phyloP scores from a whole-genome alignment of 2,113 vertebrate genomes.

The Scophthalmus maximus region DNA sequence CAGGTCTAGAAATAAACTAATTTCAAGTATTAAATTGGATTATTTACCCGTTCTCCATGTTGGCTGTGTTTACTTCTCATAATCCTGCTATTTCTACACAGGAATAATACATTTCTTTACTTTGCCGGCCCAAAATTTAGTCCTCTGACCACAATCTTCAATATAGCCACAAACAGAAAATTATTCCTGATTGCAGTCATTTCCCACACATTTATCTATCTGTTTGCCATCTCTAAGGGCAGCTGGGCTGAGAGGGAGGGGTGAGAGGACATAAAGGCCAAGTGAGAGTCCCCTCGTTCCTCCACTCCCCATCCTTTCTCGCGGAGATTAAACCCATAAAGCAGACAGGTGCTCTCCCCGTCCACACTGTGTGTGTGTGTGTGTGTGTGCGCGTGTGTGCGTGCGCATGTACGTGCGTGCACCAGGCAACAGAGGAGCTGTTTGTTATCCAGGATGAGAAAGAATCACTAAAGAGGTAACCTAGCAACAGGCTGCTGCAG shows the following conservation, averaged over 20 bases:
- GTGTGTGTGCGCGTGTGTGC: conserved; percentile 29
- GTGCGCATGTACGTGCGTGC: conserved; percentile 20
- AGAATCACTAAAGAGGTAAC: conserved; percentile 82
- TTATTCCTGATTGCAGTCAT: conserved; percentile 15
- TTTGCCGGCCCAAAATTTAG: conserved; percentile 11
- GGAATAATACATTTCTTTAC: conserved; percentile 19
- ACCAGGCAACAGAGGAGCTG: conserved; percentile 71
- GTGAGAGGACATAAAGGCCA: conserved; percentile 47
- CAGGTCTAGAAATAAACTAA: too few species aligned
- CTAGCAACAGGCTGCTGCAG: conserved; percentile 83
- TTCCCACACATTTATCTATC: conserved; percentile 38
- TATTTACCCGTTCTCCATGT: background rate
- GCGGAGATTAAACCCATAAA: conserved; percentile 81
- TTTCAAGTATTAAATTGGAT: too few species aligned
- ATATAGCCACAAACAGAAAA: conserved; percentile 10
- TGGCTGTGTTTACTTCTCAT: conserved; percentile 1
- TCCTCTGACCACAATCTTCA: conserved; percentile 38
- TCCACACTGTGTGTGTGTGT: conserved; percentile 37
- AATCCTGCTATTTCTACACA: conserved; percentile 12
- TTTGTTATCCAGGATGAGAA: conserved; percentile 79
- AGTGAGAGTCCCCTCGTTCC: conserved; percentile 35
- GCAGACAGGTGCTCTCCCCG: conserved; percentile 54
- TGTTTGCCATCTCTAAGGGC: conserved; percentile 33
- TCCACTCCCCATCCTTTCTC: conserved; percentile 23
- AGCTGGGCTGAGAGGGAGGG: conserved; percentile 1